phyloP scores from a whole-genome alignment of 1,140 invertebrate genomes.

The Apis laboriosa region DNA sequence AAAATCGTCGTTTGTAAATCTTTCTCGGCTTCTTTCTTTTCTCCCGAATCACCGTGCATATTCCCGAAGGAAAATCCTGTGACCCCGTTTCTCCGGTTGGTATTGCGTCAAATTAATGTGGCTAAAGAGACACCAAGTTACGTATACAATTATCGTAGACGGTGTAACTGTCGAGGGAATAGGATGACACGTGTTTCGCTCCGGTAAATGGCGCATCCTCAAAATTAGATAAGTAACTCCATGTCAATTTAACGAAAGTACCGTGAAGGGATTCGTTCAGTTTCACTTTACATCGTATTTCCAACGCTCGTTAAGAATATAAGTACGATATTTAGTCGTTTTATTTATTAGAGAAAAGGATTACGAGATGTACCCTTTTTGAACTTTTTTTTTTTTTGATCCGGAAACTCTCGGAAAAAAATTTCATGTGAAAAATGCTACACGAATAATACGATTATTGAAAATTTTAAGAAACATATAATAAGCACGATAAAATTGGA shows the following conservation, averaged over 20 bases:
- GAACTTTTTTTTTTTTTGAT: too few relatives aligned
- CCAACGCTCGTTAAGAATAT: background rate
- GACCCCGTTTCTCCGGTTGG: background rate
- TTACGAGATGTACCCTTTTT: too few relatives aligned
- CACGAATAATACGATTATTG: too few relatives aligned
- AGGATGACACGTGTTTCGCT: slow-evolving; percentile 39
- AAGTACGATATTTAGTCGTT: background rate
- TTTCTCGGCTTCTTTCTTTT: rapidly evolving
- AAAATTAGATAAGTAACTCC: slow-evolving; percentile 14
- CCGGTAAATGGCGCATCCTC: slow-evolving; percentile 2
- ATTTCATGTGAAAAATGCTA: too few relatives aligned
- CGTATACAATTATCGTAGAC: slow-evolving; percentile 1
- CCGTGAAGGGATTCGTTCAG: slow-evolving; percentile 9
- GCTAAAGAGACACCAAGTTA: background rate
- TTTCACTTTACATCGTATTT: background rate
- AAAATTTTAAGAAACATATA: too few relatives aligned
- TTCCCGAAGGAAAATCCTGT: background rate
- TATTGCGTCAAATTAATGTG: background rate
- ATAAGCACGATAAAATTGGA: too few relatives aligned
- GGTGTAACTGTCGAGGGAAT: slow-evolving; percentile 26
- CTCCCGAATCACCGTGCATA: too few relatives aligned
- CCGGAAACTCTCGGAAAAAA: too few relatives aligned
- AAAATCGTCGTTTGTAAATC: background rate
- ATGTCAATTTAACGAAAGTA: slow-evolving; percentile 32
- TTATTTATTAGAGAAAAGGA: too few relatives aligned